A percentile compares a stretch with the other conserved stretches of the same genome.
Evolutionary conservation across 92 coral and sea anemone species (phyloP).

Genomic region (Epizoanthus ramosus): DNA sequence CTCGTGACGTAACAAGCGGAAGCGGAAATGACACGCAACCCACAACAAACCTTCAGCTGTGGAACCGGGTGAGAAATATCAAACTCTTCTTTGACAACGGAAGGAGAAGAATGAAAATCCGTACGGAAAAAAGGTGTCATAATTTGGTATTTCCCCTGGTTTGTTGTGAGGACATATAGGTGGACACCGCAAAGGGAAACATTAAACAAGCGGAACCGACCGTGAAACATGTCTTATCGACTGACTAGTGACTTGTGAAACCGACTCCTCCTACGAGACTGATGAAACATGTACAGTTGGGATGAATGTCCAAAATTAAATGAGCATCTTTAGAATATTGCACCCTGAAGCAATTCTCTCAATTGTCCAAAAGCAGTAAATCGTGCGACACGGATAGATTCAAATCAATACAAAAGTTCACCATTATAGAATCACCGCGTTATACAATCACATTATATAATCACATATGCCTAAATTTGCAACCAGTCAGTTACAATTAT

Average conservation of each 20-base stretch:
- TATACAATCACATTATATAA: background rate
- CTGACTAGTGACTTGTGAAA: background rate
- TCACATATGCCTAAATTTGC: background rate
- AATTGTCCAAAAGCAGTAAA: background rate
- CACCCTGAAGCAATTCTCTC: constrained; percentile 1
- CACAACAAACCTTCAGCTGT: constrained; percentile 7
- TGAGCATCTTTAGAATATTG: background rate
- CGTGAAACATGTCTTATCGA: background rate
- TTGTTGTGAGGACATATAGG: background rate
- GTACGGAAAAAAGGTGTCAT: constrained; percentile 10
- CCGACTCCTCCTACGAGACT: constrained; percentile 1
- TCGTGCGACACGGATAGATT: background rate
- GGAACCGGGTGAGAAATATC: background rate
- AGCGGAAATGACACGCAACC: constrained; percentile 36
- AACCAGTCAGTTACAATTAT: background rate
- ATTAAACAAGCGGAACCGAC: background rate
- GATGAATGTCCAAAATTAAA: background rate
- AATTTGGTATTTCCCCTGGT: constrained; percentile 28
- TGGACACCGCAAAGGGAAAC: background rate
- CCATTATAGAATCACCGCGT: background rate
- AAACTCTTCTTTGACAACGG: constrained; percentile 21
- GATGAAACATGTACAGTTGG: background rate
- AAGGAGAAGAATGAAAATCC: constrained; percentile 37
- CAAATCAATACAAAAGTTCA: no score
- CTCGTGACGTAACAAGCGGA: constrained; percentile 42